Evolutionary conservation across 2,888 invertebrate genomes (phyloP).

Genomic region (Tanypteryx hageni): DNA sequence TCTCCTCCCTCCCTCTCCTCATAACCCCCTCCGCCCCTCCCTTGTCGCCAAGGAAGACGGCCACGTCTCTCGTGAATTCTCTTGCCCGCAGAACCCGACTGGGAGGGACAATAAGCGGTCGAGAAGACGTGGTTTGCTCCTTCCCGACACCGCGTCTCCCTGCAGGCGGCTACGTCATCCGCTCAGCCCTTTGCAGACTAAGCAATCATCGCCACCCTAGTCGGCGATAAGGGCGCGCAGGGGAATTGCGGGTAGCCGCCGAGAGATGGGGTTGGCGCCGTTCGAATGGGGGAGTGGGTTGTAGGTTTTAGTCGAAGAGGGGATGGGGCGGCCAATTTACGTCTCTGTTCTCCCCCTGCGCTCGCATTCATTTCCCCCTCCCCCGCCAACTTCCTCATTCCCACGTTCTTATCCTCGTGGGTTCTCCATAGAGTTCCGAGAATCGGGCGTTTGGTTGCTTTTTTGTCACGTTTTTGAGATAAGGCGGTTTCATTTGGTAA

Average conservation of each 20-base stretch:
- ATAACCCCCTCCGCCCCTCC: neutral
- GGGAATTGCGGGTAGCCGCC: slow-evolving; percentile 50
- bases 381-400: neutral
- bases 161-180: neutral
- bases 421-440: neutral
- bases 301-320: neutral
- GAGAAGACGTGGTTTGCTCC: slow-evolving; percentile 28
- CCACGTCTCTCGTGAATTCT: slow-evolving; percentile 9
- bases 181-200: neutral
- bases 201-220: slow-evolving; percentile 36
- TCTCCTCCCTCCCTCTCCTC: neutral
- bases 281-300: neutral
- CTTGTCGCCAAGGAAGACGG: neutral
- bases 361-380: neutral
- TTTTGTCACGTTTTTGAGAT: too few species aligned
- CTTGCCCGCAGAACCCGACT: neutral
- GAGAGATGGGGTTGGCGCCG: slow-evolving; percentile 26
- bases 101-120: neutral
- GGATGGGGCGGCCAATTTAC: slow-evolving; percentile 14
- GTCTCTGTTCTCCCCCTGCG: neutral
- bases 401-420: neutral
- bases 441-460: too few species aligned
- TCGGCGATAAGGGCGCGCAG: slow-evolving; percentile 25
- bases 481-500: too few species aligned
- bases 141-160: neutral